phyloP scores from a whole-genome alignment of 2,797 vertebrate species.

The Bovichtus diacanthus region DNA sequence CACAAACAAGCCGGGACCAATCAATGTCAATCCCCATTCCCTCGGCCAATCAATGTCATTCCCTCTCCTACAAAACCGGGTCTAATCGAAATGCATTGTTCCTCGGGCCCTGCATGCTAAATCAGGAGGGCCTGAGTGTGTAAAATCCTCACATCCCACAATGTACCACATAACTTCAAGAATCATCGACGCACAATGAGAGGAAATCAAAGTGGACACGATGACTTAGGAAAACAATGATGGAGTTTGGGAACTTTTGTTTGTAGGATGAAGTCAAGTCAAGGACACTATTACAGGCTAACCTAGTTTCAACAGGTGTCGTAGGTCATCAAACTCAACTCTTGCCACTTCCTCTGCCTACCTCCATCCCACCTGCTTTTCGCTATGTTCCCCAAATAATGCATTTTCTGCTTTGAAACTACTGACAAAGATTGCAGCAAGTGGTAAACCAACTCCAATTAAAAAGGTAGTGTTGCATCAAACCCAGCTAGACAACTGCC shows the following conservation, averaged over 20 bases:
- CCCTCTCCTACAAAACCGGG: constrained; percentile 65
- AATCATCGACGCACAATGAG: constrained; percentile 37
- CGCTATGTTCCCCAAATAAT: not conserved
- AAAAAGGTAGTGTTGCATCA: too few species aligned
- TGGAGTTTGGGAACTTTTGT: constrained; percentile 25
- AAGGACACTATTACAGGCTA: not conserved
- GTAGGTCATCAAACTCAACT: not conserved
- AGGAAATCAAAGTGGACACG: constrained; percentile 47
- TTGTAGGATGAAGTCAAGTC: constrained; percentile 8
- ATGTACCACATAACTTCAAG: constrained; percentile 54
- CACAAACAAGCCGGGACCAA: constrained; percentile 83
- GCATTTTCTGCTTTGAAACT: not conserved
- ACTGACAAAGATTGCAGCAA: not conserved
- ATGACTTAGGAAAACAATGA: constrained; percentile 22
- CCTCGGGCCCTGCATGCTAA: constrained; percentile 68
- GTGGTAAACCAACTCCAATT: not conserved
- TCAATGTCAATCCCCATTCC: constrained; percentile 84
- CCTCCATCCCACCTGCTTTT: not conserved
- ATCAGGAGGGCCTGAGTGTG: constrained; percentile 48
- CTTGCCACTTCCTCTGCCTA: not conserved
- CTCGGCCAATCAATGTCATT: constrained; percentile 84
- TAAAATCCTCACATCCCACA: constrained; percentile 51
- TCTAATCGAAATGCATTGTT: constrained; percentile 79
- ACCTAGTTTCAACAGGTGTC: not conserved
- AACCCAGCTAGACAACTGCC: too few species aligned